A percentile compares a stretch with the other conserved stretches of the same genome.
Evolutionary conservation across 2,113 vertebrate genomes (phyloP).

Genomic region (Tragelaphus strepsiceros): DNA sequence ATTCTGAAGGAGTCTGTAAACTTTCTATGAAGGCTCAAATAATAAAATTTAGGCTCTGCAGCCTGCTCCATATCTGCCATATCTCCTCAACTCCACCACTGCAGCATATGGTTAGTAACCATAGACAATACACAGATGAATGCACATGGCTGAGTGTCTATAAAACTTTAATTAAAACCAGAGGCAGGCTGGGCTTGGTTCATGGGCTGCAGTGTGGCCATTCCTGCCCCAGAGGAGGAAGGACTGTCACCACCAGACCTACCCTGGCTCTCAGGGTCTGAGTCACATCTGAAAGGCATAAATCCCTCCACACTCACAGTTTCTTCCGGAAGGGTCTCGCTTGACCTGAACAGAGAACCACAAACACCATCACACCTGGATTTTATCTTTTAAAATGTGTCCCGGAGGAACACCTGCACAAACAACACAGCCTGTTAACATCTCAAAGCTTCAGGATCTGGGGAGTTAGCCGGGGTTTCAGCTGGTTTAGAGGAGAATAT

Average conservation of each 20-base stretch:
- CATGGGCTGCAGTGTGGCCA: neutral
- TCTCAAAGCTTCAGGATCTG: neutral
- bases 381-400: neutral
- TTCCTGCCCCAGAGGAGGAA: neutral
- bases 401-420: neutral
- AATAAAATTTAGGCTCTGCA: neutral
- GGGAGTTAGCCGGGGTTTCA: neutral
- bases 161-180: neutral
- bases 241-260: neutral
- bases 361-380: neutral
- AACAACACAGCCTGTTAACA: neutral
- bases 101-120: neutral
- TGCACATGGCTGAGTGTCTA: neutral
- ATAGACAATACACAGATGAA: accelerated
- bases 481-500: neutral
- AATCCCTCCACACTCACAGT: too few relatives aligned
- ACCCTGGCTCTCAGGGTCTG: neutral
- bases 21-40: neutral
- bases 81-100: neutral
- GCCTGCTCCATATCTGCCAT: accelerated
- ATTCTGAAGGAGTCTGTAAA: neutral
- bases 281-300: neutral
- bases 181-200: neutral
- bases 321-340: neutral
- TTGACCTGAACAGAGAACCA: neutral